Evolutionary conservation across 2,888 invertebrate species (phyloP).

Genomic region (Helleia helle): DNA sequence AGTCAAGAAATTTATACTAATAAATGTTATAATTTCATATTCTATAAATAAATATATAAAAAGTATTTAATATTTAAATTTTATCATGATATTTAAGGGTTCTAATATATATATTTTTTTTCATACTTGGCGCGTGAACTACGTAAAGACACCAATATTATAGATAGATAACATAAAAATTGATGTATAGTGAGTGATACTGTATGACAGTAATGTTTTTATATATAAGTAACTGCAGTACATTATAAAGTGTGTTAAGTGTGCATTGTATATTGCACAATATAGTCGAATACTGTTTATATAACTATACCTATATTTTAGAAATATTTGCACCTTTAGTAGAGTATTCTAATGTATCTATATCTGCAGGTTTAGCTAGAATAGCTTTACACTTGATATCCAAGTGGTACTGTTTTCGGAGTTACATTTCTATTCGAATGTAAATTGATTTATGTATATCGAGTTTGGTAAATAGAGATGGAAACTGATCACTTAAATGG

Average conservation of each 20-base stretch:
- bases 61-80: too few relatives aligned
- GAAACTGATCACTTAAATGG: too few relatives aligned
- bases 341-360: constrained; percentile 57
- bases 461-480: constrained; percentile 2
- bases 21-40: too few relatives aligned
- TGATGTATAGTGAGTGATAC: constrained; percentile 64
- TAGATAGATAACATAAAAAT: constrained; percentile 52
- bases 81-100: too few relatives aligned
- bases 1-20: too few relatives aligned
- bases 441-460: constrained; percentile 2
- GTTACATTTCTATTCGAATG: constrained; percentile 8
- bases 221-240: constrained; percentile 53
- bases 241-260: constrained; percentile 47
- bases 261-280: constrained; percentile 70
- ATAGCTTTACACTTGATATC: constrained; percentile 21
- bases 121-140: constrained; percentile 60
- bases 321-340: constrained; percentile 72
- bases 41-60: too few relatives aligned
- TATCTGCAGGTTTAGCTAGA: constrained; percentile 66
- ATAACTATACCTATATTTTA: constrained; percentile 66
- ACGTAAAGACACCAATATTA: constrained; percentile 57
- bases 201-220: constrained; percentile 68
- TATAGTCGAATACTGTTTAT: constrained; percentile 57
- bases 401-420: constrained; percentile 9
- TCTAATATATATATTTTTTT: too few relatives aligned